Evolutionary conservation across 2,888 invertebrate genomes (phyloP), one percentile per base, ranked within the genome.

Genomic region (Eupeodes latifasciatus): DNA sequence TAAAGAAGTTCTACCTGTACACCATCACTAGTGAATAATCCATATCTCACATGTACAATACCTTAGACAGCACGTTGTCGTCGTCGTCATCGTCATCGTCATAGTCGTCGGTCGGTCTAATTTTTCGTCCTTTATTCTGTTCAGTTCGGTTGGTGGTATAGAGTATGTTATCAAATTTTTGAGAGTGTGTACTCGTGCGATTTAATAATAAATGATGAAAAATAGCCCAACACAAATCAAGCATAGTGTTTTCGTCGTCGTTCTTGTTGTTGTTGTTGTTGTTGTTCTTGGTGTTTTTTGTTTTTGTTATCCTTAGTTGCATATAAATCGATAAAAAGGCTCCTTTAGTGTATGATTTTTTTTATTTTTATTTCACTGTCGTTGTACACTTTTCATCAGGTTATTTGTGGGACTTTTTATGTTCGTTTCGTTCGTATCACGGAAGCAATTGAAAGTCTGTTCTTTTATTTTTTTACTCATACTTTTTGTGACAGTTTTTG

Each of bases 121-220:
- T 80, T 47, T 72, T 72, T 71, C 44, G 40, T 57, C 71, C 19
- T 53, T 16, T 55, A 55, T 72, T 27, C 2, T 16, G 11, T 27
- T 44, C 6, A 55, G 71, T 71, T 66, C 19, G 49, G 67, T 59
- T 83, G 49, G 80, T 81, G 53, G 53, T 78, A 71, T 74, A 75
- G 77, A 62, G 67, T 88, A 67, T 85, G 85, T 81, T 88, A 88
- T 88, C 85, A 88, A 85, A 85, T 85, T 81, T 81, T 44, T 81
- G 69, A 88, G 74, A 75, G 84, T 80, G 80, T 84, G 53, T 82
- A 12, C 69, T 81, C 74, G 81, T 87, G 85, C 87, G 81, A 86
- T 89, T 90, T 89, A 90, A 90, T 90, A 87, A 89, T 90, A 90
- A 88, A 89, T 90, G 88, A 90, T 88, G 89, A 90, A 90, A 89